Conservation (phyloP, 2,113 vertebrate species). For the Petrocephalus microphthalmus region DNA sequence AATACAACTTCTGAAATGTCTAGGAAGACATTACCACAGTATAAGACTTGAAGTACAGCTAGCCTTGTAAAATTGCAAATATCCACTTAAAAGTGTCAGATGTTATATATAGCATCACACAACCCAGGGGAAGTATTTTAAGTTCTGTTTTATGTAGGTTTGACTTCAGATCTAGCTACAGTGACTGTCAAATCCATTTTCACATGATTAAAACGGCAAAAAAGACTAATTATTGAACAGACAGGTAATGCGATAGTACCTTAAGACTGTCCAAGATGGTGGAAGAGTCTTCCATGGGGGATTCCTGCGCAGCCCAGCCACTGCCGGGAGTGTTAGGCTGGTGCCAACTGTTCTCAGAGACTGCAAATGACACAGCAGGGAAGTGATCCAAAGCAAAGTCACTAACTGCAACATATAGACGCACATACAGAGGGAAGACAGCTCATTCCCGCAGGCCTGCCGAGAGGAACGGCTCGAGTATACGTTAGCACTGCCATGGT, state of each 20-base stretch:
- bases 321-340: constrained; percentile 65
- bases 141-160: neutral
- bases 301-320: constrained; percentile 84
- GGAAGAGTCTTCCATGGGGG: constrained; percentile 86
- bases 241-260: constrained; percentile 51
- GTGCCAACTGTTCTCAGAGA: constrained; percentile 84
- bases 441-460: neutral
- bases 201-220: neutral
- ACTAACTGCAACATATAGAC: constrained; percentile 61
- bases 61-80: neutral
- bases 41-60: neutral
- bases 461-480: neutral
- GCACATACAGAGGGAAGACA: neutral
- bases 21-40: neutral
- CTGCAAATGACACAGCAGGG: constrained; percentile 67
- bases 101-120: neutral
- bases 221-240: neutral
- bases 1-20: neutral
- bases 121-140: neutral
- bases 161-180: neutral
- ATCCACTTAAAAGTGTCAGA: too few relatives aligned
- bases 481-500: constrained; percentile 18
- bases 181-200: neutral
- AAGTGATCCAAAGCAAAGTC: constrained; percentile 91
- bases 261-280: constrained; percentile 93